A percentile compares a stretch with the other conserved stretches of the same genome.
Evolutionary conservation across 2,113 vertebrate species (phyloP).

Genomic region (Melospiza melodia): DNA sequence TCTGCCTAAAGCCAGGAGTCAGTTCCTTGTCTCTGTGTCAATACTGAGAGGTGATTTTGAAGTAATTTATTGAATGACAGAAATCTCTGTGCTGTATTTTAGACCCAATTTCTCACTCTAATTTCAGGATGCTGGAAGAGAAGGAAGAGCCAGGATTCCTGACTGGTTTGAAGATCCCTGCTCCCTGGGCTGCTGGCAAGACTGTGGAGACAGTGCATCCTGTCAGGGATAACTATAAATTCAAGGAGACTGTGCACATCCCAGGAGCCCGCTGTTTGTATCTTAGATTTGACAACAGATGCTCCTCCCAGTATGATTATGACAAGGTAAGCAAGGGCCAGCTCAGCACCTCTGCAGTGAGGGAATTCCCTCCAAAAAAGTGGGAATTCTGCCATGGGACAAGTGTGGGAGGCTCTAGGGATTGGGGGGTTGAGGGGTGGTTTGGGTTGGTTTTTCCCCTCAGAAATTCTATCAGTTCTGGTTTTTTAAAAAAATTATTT

Average conservation of each 20-base stretch:
- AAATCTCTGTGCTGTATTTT: neutral
- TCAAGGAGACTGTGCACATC: slow-evolving; percentile 97
- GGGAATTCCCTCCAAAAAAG: neutral
- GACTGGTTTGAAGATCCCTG: slow-evolving; percentile 96
- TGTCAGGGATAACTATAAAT: slow-evolving; percentile 98
- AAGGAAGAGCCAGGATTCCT: slow-evolving; percentile 96
- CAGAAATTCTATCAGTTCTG: neutral
- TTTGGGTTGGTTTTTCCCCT: neutral
- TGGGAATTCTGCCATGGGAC: neutral
- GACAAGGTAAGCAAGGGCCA: slow-evolving; percentile 86
- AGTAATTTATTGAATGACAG: neutral
- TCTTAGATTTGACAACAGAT: slow-evolving; percentile 95
- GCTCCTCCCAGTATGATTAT: slow-evolving; percentile 98
- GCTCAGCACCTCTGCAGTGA: neutral
- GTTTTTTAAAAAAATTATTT: neutral
- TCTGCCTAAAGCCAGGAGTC: neutral
- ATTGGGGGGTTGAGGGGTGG: neutral
- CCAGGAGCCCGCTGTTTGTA: slow-evolving; percentile 96
- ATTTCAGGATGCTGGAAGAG: slow-evolving; percentile 91
- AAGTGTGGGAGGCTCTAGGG: neutral
- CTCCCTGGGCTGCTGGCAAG: slow-evolving; percentile 97
- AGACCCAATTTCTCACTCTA: neutral
- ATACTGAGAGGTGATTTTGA: neutral
- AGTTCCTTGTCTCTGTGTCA: neutral
- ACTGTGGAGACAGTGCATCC: slow-evolving; percentile 97